Evolutionary conservation across 2,113 vertebrate genomes (phyloP).

Genomic region (Orthonyx spaldingii): DNA sequence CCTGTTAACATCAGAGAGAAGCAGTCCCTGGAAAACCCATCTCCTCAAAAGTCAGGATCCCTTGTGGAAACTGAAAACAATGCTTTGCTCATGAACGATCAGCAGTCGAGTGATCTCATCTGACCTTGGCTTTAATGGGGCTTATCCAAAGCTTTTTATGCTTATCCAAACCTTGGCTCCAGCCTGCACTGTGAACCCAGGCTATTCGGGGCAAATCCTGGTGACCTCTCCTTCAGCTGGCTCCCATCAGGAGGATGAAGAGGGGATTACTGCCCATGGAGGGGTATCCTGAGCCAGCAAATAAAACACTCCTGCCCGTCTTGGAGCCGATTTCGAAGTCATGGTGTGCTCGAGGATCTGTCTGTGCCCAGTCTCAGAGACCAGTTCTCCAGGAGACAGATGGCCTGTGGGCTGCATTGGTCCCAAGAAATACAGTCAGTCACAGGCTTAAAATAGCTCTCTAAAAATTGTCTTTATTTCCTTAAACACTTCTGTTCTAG

Average conservation of each 20-base stretch:
- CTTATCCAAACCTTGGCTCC: conserved; percentile 30
- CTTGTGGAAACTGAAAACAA: not conserved
- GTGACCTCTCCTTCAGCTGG: not conserved
- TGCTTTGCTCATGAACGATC: not conserved
- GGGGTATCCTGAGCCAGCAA: not conserved
- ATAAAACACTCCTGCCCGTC: not conserved
- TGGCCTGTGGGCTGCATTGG: not conserved
- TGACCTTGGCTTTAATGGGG: not conserved
- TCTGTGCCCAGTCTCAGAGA: not conserved
- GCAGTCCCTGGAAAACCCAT: not conserved
- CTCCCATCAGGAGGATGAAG: not conserved
- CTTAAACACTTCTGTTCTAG: not conserved
- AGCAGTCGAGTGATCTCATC: not conserved
- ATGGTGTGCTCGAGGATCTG: not conserved
- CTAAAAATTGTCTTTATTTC: rapidly evolving
- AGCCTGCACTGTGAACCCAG: not conserved
- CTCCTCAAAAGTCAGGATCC: not conserved
- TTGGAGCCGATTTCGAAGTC: not conserved
- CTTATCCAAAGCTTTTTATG: conserved; percentile 41
- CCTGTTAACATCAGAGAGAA: not conserved
- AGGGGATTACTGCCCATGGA: not conserved
- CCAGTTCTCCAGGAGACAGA: conserved; percentile 8
- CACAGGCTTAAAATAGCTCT: not conserved
- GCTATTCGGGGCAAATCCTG: conserved; percentile 45
- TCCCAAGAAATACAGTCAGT: not conserved